These are phyloP conservation scores for Cuculus canorus DNA, from an alignment of 2,797 vertebrate genomes.

Conservation along the genomic window DNA sequence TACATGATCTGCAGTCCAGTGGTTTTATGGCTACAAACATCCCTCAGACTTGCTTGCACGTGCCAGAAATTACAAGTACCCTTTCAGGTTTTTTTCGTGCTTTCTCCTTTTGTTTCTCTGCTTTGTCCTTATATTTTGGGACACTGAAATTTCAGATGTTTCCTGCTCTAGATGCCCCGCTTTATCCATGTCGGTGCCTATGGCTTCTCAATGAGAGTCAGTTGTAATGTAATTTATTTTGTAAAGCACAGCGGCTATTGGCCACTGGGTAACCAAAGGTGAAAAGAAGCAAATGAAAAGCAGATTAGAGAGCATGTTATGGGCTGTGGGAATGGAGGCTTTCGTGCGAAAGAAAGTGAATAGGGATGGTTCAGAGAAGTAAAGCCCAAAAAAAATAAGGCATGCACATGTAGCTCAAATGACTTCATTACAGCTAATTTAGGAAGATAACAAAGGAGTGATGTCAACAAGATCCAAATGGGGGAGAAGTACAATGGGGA, in stretches of 20 bases:
- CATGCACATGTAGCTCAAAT: slow-evolving; percentile 37
- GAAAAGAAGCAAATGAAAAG: slow-evolving; percentile 38
- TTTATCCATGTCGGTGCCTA: not conserved
- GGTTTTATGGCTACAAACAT: slow-evolving; percentile 27
- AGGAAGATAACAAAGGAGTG: slow-evolving; percentile 62
- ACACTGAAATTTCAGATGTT: slow-evolving; percentile 18
- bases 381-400: slow-evolving; percentile 53
- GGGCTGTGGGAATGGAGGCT: slow-evolving; percentile 15
- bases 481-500: slow-evolving; percentile 21
- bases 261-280: slow-evolving; percentile 36
- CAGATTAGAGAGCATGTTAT: not conserved
- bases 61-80: not conserved
- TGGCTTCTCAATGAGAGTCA: not conserved
- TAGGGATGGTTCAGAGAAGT: not conserved
- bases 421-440: slow-evolving; percentile 69
- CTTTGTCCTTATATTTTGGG: not conserved
- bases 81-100: not conserved
- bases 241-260: not conserved
- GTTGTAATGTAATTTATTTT: not conserved
- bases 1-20: slow-evolving; percentile 26
- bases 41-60: slow-evolving; percentile 1
- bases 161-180: not conserved
- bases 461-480: slow-evolving; percentile 42
- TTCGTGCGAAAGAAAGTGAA: not conserved
- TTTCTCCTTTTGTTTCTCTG: not conserved